Conservation (phyloP, 2,888 invertebrate genomes). For the Drosophila flavopinicola region DNA sequence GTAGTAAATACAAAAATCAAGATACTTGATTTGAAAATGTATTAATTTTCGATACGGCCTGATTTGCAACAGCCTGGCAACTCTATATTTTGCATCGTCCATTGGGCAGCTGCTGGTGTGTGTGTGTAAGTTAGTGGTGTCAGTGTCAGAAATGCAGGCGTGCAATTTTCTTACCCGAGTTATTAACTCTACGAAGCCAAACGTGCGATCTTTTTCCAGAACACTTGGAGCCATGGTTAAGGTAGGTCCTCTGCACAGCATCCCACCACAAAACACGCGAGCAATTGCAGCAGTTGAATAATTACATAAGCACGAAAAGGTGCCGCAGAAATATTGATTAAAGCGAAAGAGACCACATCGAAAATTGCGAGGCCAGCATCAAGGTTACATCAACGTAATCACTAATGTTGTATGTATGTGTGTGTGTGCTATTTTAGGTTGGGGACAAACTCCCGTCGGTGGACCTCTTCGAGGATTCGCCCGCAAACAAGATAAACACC, state of each 20-base stretch:
- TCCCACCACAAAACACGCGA: too few relatives aligned
- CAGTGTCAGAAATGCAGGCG: conserved; percentile 65
- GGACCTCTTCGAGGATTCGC: conserved; percentile 93
- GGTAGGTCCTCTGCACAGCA: conserved; percentile 59
- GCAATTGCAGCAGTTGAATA: not conserved
- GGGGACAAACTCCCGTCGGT: conserved; percentile 92
- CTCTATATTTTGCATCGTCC: conserved; percentile 46
- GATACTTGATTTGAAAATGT: conserved; percentile 14
- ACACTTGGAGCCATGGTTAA: conserved; percentile 82
- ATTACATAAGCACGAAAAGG: conserved; percentile 61
- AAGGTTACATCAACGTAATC: conserved; percentile 55
- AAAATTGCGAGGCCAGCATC: conserved; percentile 44
- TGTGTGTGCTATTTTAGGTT: conserved; percentile 86
- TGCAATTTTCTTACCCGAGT: conserved; percentile 67
- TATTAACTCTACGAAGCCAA: conserved; percentile 61
- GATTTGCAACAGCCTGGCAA: conserved; percentile 49
- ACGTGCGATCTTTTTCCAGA: conserved; percentile 75
- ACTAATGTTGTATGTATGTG: conserved; percentile 20
- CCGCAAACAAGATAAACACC: conserved; percentile 93
- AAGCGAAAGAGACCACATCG: conserved; percentile 13
- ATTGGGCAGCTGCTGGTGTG: conserved; percentile 16
- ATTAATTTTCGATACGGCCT: conserved; percentile 1
- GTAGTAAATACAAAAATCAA: conserved; percentile 23
- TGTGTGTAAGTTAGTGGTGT: conserved; percentile 12
- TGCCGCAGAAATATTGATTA: conserved; percentile 58